Evolutionary conservation across 2,888 invertebrate species (phyloP).

Genomic region (Glyphotaelius pellucidus): DNA sequence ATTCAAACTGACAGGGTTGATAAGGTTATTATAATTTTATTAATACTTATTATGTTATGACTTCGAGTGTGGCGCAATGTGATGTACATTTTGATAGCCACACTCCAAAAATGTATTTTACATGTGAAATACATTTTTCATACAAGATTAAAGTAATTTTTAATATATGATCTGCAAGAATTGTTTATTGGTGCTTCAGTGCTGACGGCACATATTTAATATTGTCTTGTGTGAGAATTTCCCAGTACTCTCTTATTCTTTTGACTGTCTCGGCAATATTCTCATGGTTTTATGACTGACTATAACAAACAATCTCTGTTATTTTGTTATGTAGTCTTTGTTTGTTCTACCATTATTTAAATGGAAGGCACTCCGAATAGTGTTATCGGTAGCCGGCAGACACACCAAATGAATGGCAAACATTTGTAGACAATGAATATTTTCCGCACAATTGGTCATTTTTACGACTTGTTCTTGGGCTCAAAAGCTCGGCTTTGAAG

Average conservation of each 20-base stretch:
- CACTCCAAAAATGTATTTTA: too few relatives aligned
- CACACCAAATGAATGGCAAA: not conserved
- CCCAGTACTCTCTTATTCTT: not conserved
- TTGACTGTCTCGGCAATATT: not conserved
- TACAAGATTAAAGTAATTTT: not conserved
- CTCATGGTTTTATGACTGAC: not conserved
- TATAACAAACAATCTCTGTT: not conserved
- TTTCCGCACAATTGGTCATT: not conserved
- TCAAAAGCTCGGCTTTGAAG: not conserved
- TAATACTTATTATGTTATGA: not conserved
- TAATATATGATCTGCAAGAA: not conserved
- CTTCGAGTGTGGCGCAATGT: not conserved
- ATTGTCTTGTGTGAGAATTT: not conserved
- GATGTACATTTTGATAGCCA: too few relatives aligned
- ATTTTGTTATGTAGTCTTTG: not conserved
- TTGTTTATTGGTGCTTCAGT: not conserved
- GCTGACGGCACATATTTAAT: not conserved
- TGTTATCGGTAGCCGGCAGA: not conserved
- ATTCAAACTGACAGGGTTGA: slow-evolving; percentile 86
- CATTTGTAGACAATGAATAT: too few relatives aligned
- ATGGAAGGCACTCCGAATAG: not conserved
- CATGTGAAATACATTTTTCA: not conserved
- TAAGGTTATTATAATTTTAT: slow-evolving; percentile 73
- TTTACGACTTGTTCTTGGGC: not conserved
- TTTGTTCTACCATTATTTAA: not conserved